Evolutionary conservation across 2,888 invertebrate species (phyloP).

Genomic region (Ophion costatus): DNA sequence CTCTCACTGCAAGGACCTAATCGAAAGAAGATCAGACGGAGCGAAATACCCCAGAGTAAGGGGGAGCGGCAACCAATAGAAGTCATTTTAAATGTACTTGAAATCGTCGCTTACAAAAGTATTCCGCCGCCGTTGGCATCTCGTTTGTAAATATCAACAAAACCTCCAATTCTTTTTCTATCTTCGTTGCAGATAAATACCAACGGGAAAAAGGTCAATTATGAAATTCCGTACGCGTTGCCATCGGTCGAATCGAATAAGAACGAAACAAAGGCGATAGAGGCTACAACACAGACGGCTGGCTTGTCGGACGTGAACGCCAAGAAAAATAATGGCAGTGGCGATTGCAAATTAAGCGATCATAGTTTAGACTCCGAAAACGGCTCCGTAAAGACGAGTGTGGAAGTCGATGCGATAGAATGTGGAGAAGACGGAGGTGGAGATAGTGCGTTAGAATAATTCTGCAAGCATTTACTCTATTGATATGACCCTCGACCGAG

Average conservation of each 20-base stretch:
- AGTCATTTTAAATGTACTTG: constrained; percentile 70
- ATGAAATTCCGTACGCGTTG: not conserved
- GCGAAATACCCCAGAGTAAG: constrained; percentile 49
- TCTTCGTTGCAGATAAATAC: constrained; percentile 15
- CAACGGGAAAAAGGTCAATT: not conserved
- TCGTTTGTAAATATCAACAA: not conserved
- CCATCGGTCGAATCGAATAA: constrained; percentile 4
- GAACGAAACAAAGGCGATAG: not conserved
- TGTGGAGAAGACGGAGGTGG: constrained; percentile 56
- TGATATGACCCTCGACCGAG: constrained; percentile 4
- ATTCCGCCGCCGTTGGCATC: not conserved
- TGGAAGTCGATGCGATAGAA: not conserved
- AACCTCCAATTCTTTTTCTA: not conserved
- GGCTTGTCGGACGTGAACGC: not conserved
- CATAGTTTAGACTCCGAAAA: constrained; percentile 5
- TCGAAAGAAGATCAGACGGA: constrained; percentile 1
- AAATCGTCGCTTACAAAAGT: constrained; percentile 1
- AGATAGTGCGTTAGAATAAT: constrained; percentile 45
- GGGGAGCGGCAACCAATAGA: constrained; percentile 69
- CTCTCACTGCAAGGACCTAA: constrained; percentile 63
- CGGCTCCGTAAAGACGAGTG: not conserved
- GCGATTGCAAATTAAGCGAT: constrained; percentile 27
- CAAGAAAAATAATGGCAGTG: not conserved
- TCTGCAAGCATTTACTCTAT: constrained; percentile 7
- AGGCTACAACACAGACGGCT: not conserved